These are phyloP conservation scores for Erpobdella octoculata DNA, from an alignment of 2,888 invertebrate species.

Conservation along the genomic window DNA sequence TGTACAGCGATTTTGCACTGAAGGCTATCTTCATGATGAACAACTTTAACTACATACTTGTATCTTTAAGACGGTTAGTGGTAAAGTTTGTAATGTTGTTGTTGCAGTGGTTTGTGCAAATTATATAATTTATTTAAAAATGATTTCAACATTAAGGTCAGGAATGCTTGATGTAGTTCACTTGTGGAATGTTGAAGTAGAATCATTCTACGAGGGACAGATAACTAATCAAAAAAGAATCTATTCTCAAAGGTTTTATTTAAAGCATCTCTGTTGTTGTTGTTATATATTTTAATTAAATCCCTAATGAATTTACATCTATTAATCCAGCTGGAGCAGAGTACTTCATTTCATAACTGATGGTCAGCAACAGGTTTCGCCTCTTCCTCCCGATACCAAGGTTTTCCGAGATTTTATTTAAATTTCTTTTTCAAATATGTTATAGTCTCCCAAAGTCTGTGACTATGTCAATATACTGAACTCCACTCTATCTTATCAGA, in stretches of 20 bases:
- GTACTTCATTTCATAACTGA: constrained; percentile 67
- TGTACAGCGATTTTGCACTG: constrained; percentile 76
- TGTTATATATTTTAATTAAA: neutral
- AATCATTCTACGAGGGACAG: constrained; percentile 75
- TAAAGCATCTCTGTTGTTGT: neutral
- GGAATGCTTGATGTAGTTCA: constrained; percentile 68
- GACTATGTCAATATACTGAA: too few relatives aligned
- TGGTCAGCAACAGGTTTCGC: constrained; percentile 11
- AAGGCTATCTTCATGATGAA: constrained; percentile 84
- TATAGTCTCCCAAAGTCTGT: too few relatives aligned
- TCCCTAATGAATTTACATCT: too few relatives aligned
- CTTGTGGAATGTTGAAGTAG: constrained; percentile 69
- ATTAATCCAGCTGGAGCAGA: constrained; percentile 67
- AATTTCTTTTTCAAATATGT: too few relatives aligned
- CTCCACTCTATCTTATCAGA: too few relatives aligned
- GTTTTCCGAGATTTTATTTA: neutral
- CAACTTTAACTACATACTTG: constrained; percentile 88
- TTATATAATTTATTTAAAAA: neutral
- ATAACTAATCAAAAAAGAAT: constrained; percentile 73
- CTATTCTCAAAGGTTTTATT: constrained; percentile 55
- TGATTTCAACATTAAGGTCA: constrained; percentile 40
- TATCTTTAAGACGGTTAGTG: constrained; percentile 69
- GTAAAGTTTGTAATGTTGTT: neutral
- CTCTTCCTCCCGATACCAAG: neutral
- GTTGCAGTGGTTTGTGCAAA: neutral